Evolutionary conservation across 2,888 invertebrate genomes (phyloP), one percentile per base, ranked within the genome.

Genomic region (Unio pictorum): DNA sequence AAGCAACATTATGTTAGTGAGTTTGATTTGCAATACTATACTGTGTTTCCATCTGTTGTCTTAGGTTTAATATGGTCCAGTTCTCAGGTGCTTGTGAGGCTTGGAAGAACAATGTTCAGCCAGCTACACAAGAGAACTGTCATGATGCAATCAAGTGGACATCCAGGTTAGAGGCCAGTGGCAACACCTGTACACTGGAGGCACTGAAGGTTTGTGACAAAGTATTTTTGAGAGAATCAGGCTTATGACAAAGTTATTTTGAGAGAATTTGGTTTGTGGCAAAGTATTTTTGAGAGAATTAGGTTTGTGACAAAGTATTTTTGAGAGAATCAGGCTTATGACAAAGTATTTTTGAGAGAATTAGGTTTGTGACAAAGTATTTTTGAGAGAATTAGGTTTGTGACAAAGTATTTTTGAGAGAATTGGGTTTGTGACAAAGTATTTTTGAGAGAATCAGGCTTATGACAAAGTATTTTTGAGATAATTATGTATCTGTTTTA

Each of bases 151-250:
- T 89, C 56, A 81, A 85, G 68, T 90, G 90, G 90, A 77, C 86
- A 26, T 87, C 88, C 1, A 78, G 79, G 20, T 80, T 90, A 54
- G 74, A 75, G 59, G 87, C 90, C 28, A 79, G 85, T 69, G 90
- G 90, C n/a, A 90, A 89, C 81, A 90, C 90, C 17, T 89, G 89
- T 76, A 90, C 90, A 55, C 79, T 89, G 61, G 89, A 89, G 62
- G 90, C 89, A n/a, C 78, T 90, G 6, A 80, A 88, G 84, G 89
- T 89, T 67, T 65, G 68, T 64, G 20, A 18, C n/a, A 56, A 56
- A n/a, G 23, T 58, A 23, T 58, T 20, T 20, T 34, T 23, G 20
- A 58, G 58, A n/a, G 58, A n/a, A 58, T 28, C 7, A 28, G 28
- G 28, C 4, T 28, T 28, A 4, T 28, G 28, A 28, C 28, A 34